These are phyloP conservation scores for Pocillopora verrucosa DNA, from an alignment of 64 coral and sea anemone species.

Conservation along the genomic window DNA sequence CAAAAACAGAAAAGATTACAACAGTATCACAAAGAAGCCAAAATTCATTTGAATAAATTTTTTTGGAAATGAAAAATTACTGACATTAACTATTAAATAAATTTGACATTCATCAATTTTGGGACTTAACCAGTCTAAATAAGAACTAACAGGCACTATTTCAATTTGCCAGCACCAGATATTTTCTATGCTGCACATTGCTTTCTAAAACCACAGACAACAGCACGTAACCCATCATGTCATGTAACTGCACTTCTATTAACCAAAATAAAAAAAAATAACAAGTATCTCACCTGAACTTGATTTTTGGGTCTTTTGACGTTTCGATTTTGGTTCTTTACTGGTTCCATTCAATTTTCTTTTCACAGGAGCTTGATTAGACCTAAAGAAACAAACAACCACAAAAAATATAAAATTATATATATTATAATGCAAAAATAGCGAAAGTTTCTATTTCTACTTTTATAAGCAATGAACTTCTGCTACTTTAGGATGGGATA, in stretches of 20 bases:
- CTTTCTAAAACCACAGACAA: no score
- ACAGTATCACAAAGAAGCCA: background rate
- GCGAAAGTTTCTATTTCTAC: no score
- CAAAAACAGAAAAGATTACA: background rate
- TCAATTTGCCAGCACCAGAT: no score
- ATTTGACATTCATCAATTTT: background rate
- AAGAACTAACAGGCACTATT: background rate
- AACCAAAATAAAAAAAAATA: background rate
- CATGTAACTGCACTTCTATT: background rate
- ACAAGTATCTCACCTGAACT: conserved; percentile 36
- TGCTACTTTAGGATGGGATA: no score
- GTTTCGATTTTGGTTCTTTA: conserved; percentile 41
- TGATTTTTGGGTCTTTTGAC: conserved; percentile 20
- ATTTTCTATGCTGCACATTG: no score
- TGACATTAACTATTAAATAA: no score
- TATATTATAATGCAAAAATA: no score
- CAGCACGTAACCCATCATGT: no score
- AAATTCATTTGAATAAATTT: no score
- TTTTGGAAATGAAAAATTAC: no score
- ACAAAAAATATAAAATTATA: no score
- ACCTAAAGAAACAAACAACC: background rate
- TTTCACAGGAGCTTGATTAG: conserved; percentile 17
- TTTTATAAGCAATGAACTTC: no score
- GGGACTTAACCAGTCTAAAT: background rate
- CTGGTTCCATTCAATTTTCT: background rate